These are phyloP conservation scores for Myiopsitta monachus DNA, from an alignment of 2,113 vertebrate genomes.

Conservation along the genomic window DNA sequence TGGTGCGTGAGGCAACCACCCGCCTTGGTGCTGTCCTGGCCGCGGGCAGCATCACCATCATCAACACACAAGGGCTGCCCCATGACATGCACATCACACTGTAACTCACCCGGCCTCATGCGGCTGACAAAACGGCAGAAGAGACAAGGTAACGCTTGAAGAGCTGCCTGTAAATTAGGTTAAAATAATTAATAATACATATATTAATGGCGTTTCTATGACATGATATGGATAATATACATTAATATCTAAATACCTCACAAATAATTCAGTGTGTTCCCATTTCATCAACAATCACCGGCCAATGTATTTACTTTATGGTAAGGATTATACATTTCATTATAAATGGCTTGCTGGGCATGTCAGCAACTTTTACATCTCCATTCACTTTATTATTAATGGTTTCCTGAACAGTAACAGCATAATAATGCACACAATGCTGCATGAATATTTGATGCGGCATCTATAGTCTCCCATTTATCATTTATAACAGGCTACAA, in stretches of 20 bases:
- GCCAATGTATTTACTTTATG: conserved; percentile 68
- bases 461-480: conserved; percentile 77
- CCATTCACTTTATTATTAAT: conserved; percentile 80
- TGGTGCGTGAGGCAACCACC: neutral
- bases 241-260: conserved; percentile 65
- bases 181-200: conserved; percentile 61
- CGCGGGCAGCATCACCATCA: fast-evolving
- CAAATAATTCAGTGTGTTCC: conserved; percentile 67
- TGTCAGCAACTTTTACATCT: conserved; percentile 69
- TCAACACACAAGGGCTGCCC: neutral
- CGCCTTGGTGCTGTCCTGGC: fast-evolving
- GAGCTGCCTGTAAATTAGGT: conserved; percentile 60
- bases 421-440: conserved; percentile 66
- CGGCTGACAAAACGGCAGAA: neutral
- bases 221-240: conserved; percentile 60
- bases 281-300: conserved; percentile 52
- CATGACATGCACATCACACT: fast-evolving
- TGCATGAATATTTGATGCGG: conserved; percentile 80
- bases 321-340: conserved; percentile 74
- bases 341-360: conserved; percentile 72
- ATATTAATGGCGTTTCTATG: conserved; percentile 51
- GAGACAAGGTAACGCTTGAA: neutral
- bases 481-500: conserved; percentile 85
- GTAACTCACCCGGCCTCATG: neutral
- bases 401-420: conserved; percentile 73